phyloP scores from a whole-genome alignment of 1,140 invertebrate genomes.

The Magallana ariakensis region DNA sequence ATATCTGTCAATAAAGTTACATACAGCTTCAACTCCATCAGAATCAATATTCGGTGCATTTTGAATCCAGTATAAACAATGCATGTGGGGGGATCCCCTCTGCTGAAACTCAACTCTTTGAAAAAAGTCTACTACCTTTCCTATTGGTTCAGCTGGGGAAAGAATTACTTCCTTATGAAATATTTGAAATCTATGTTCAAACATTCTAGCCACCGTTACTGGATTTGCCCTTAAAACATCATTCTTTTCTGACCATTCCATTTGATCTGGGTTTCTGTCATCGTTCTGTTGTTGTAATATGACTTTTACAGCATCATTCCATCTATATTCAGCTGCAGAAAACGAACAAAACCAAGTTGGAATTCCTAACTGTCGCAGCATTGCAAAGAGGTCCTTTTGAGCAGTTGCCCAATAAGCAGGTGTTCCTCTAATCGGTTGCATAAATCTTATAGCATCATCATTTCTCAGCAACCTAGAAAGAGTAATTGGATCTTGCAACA shows the following conservation, averaged over 20 bases:
- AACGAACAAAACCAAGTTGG: constrained; percentile 57
- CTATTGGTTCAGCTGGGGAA: background rate
- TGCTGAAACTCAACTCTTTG: constrained; percentile 74
- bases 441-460: constrained; percentile 42
- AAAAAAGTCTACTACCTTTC: constrained; percentile 48
- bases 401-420: constrained; percentile 55
- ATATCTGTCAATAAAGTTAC: constrained; percentile 50
- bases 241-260: constrained; percentile 42
- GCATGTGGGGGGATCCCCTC: constrained; percentile 78
- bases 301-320: constrained; percentile 50
- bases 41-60: constrained; percentile 67
- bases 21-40: constrained; percentile 42
- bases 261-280: background rate
- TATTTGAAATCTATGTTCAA: constrained; percentile 26
- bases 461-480: background rate
- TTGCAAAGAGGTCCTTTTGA: constrained; percentile 64
- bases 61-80: constrained; percentile 77
- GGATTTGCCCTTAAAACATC: constrained; percentile 10
- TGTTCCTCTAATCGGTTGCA: constrained; percentile 56
- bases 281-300: constrained; percentile 44
- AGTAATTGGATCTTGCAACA: background rate
- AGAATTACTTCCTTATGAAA: constrained; percentile 28
- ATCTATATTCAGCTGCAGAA: constrained; percentile 59
- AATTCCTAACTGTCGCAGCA: constrained; percentile 57
- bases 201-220: constrained; percentile 37